These are phyloP conservation scores for Gymnopithys bicolor DNA, from an alignment of 2,797 vertebrate genomes.

Conservation along the genomic window DNA sequence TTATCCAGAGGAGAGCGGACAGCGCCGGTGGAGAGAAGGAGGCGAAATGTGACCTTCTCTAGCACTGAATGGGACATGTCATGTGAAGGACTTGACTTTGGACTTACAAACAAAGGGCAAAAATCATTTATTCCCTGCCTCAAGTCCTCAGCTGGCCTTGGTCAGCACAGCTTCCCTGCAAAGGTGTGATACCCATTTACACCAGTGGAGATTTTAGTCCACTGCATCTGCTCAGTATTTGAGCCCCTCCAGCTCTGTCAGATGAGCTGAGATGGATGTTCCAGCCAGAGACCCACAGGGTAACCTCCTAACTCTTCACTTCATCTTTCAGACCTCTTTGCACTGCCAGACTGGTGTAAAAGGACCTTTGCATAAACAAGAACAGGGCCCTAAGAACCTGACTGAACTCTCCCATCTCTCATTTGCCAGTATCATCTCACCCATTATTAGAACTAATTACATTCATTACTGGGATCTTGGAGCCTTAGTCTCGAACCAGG, in stretches of 20 bases:
- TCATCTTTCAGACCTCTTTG: not conserved
- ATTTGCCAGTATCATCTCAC: constrained; percentile 8
- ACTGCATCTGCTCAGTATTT: not conserved
- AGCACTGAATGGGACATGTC: not conserved
- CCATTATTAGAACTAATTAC: constrained; percentile 50
- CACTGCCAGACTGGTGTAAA: not conserved
- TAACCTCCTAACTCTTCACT: not conserved
- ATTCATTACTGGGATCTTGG: constrained; percentile 16
- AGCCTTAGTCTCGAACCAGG: not conserved
- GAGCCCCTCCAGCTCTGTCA: not conserved
- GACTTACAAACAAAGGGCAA: not conserved
- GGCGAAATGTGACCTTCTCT: constrained; percentile 31
- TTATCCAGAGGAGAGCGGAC: constrained; percentile 70
- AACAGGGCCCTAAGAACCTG: not conserved
- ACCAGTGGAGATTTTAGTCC: not conserved
- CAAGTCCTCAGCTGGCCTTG: not conserved
- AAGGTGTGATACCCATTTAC: not conserved
- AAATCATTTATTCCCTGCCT: constrained; percentile 18
- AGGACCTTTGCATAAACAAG: not conserved
- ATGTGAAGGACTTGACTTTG: constrained; percentile 46
- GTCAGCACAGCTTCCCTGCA: not conserved
- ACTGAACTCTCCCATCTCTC: not conserved
- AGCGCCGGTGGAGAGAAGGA: constrained; percentile 29
- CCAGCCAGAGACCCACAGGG: not conserved
- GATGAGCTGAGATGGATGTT: not conserved